Conservation (phyloP, 2,888 invertebrate species). For the Neuroscelio doddi region DNA sequence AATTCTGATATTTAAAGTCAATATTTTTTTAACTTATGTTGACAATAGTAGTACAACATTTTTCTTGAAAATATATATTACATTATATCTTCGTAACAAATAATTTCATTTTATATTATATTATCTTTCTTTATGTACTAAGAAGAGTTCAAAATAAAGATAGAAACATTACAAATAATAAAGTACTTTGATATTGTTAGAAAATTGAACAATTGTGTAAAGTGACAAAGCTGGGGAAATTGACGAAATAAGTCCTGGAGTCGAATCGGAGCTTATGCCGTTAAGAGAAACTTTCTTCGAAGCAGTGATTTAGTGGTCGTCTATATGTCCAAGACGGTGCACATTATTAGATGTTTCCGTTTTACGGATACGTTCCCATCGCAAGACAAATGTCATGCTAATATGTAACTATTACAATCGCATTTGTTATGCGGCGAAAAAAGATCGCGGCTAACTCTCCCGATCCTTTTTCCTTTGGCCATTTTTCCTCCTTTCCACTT, state of each 20-base stretch:
- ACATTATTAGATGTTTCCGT: slow-evolving; percentile 33
- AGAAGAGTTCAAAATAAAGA: no score
- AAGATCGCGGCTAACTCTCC: not conserved
- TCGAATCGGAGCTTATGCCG: slow-evolving; percentile 22
- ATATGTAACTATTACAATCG: slow-evolving; percentile 29
- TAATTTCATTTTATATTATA: no score
- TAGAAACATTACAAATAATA: no score
- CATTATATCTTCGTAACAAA: no score
- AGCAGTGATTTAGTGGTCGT: slow-evolving; percentile 29
- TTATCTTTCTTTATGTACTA: no score
- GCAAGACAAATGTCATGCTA: slow-evolving; percentile 36
- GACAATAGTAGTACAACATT: no score
- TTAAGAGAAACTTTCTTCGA: slow-evolving; percentile 26
- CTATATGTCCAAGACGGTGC: slow-evolving; percentile 19
- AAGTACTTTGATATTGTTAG: no score
- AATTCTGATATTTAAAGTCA: no score
- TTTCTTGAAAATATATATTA: no score
- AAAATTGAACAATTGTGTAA: no score
- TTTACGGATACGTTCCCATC: slow-evolving; percentile 5
- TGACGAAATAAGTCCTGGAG: slow-evolving; percentile 20
- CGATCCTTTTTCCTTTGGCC: slow-evolving; percentile 6
- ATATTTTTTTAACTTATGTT: no score
- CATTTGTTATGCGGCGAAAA: slow-evolving; percentile 12
- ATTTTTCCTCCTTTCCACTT: slow-evolving; percentile 25
- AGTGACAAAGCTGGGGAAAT: no score